Conservation (phyloP, 1,140 invertebrate genomes). For the Globodera ellingtonae region DNA sequence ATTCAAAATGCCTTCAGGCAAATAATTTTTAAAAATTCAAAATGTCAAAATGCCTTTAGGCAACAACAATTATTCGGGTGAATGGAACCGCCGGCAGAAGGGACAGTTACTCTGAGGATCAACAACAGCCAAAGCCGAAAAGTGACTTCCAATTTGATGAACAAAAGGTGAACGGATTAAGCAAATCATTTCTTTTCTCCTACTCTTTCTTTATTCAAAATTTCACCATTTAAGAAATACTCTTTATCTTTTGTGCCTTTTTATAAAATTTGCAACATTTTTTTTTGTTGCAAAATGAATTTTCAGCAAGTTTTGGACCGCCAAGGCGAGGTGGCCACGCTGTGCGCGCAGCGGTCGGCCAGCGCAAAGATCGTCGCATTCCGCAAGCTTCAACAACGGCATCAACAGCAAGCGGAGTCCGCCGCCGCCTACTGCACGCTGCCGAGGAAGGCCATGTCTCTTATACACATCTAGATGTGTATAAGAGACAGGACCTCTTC, state of each 20-base stretch:
- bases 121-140: not conserved
- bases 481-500: too few relatives aligned
- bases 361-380: not conserved
- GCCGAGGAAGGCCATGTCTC: not conserved
- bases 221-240: too few relatives aligned
- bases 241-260: too few relatives aligned
- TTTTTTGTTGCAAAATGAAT: too few relatives aligned
- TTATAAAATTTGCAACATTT: too few relatives aligned
- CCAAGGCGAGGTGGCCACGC: not conserved
- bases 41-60: not conserved
- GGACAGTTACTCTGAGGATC: not conserved
- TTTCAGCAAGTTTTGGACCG: not conserved
- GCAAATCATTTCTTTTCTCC: too few relatives aligned
- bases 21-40: not conserved
- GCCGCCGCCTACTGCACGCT: not conserved
- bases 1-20: not conserved
- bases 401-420: not conserved
- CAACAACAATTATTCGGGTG: not conserved
- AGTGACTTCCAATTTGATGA: not conserved
- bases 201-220: too few relatives aligned
- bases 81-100: too few relatives aligned
- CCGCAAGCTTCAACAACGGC: not conserved
- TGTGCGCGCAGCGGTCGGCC: not conserved
- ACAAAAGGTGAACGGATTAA: not conserved
- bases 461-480: too few relatives aligned